Base-by-base conservation (phyloP, 2,113 vertebrate genomes). In the Cephalopterus ornatus region DNA sequence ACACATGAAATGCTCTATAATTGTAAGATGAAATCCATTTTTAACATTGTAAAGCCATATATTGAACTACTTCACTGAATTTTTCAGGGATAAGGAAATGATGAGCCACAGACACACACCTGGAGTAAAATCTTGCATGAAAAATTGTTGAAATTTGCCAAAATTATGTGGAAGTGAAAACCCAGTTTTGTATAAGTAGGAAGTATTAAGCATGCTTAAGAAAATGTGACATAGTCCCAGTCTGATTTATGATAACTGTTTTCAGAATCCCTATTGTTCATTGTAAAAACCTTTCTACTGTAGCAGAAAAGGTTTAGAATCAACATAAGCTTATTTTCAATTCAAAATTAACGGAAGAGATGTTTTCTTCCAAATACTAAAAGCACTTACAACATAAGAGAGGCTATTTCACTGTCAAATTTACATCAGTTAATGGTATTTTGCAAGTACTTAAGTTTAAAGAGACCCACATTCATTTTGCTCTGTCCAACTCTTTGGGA, bases 361-460 rank as follows among this genome's bases (percentile, higher is more conserved):
- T 89, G 44, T 78, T 95, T 94, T 84, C 87, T 93, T 95, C 55
- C 55, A 79, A 87, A 92, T 80, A 76, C 26, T 67, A 49, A 92
- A 93, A 88, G 47, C 68, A 86, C 76, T 95, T 96, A 28, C 14
- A 71, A 44, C 12, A 46, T 66, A 78, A 74, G 39, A 76, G 42
- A 74, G 18, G 67, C 62, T 94, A 94, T 92, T 89, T 95, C 79
- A 86, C 68, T 84, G 77, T 80, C 85, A 81, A 85, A 91, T 95
- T 93, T 95, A 93, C 67, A 68, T 83, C 85, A 79, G 66, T 71
- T 74, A 91, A 92, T 91, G 83, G 59, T 14, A 89, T 94, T 96
- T 95, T 94, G 19, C 76, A 92, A 73, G 78, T 93, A 86, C 70
- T 94, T 95, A 90, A 71, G 41, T 91, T 94, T 88, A 83, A 94